Evolutionary conservation across 1,140 invertebrate genomes (phyloP).

Genomic region (Drosophila carrolli): DNA sequence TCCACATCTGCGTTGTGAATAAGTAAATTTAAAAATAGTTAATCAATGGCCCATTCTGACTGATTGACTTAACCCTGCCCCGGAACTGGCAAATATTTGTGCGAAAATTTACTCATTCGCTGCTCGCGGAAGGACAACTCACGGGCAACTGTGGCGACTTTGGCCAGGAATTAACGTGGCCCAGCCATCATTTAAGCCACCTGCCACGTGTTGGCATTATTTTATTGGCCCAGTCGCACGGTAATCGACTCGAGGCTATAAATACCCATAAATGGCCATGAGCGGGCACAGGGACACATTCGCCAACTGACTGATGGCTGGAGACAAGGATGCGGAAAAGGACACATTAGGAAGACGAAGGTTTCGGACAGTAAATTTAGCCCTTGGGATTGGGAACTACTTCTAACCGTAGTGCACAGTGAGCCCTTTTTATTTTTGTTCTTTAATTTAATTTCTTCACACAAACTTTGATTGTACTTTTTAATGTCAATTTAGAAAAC

Average conservation of each 20-base stretch:
- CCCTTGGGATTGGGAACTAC: neutral
- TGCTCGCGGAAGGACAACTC: constrained; percentile 31
- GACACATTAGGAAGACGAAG: neutral
- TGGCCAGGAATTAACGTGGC: constrained; percentile 13
- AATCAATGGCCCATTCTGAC: neutral
- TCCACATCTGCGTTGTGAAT: constrained; percentile 57
- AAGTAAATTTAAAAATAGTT: constrained; percentile 2
- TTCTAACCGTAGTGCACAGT: neutral
- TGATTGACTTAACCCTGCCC: constrained; percentile 20
- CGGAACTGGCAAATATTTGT: constrained; percentile 54
- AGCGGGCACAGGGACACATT: constrained; percentile 16
- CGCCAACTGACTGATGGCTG: constrained; percentile 7
- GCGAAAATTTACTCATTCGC: constrained; percentile 46
- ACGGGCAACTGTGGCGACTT: constrained; percentile 25
- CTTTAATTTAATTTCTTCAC: no score
- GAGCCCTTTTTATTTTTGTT: neutral
- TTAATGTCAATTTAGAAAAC: no score
- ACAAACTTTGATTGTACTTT: no score
- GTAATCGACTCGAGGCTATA: constrained; percentile 48
- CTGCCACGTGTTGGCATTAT: constrained; percentile 34
- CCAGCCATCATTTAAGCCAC: neutral
- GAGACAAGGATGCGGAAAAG: constrained; percentile 21
- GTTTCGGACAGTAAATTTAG: neutral
- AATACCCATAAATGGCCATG: constrained; percentile 57
- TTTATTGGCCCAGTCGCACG: constrained; percentile 38